Base-by-base conservation (phyloP, 2,113 vertebrate genomes). In the Neodontobutis hainanensis region DNA sequence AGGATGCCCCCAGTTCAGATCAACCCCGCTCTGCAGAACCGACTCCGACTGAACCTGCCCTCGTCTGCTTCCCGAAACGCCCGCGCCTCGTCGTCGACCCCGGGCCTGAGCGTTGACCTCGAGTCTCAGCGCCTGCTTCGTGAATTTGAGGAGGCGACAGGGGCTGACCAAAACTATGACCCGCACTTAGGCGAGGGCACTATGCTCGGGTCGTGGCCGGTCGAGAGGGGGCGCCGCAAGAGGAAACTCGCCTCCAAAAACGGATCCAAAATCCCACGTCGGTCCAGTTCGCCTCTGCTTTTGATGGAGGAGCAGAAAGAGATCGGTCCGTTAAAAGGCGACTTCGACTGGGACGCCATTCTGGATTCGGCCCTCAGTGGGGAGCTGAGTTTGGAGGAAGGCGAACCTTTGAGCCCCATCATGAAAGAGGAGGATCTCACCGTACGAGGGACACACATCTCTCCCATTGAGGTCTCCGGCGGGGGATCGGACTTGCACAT, bases 331-430 rank as follows among this genome's bases (percentile, higher is more conserved):
- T 91, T 99, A 51, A 97, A 97, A 77, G 96, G 96, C 4, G 94
- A 94, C 88, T 98, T 98, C 61, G 96, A 98, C 90, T 99, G 96
- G 97, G 95, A 97, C 46, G 94, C 94, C 65, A 88, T 99, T 76
- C 94, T 99, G 2, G 92, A 97, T 51, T 90, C 93, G 0, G 92
- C 91, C 19, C 87, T 93, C 4, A 93, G 88, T 8, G 94, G 90
- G 6, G 95, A 96, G 65, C 92, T 98, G 52, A 92, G 94, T 47
- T 63, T 97, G 91, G 94, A 96, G 4, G 92, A 89, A 53, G 92
- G 87, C 0, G 92, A 93, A 1, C 88, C 94, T 0, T 73, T 95
- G 72, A 95, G 92, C 72, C 92, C 95, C 0, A 68, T 90, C 51
- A 74, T 87, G 0, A 81, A 73, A 0, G 91, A 91, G 5, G 86